phyloP scores from a whole-genome alignment of 2,888 invertebrate species.

The Sarcophaga carnaria region DNA sequence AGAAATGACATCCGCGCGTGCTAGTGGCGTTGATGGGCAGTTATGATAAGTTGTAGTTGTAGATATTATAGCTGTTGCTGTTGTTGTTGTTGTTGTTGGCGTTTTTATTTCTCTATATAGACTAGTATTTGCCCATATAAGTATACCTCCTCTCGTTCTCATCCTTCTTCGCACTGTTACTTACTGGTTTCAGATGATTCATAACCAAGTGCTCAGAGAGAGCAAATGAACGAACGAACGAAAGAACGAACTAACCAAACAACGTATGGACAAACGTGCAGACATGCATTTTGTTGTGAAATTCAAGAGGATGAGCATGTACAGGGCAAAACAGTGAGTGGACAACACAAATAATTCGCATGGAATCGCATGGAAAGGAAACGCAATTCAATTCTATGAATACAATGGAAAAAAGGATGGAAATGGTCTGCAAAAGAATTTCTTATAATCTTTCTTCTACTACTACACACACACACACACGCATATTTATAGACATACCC shows the following conservation, averaged over 20 bases:
- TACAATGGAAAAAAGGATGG: not conserved
- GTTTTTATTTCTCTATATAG: slow-evolving; percentile 26
- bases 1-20: slow-evolving; percentile 77
- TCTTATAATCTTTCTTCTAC: not conserved
- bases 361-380: slow-evolving; percentile 30
- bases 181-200: slow-evolving; percentile 66
- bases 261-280: slow-evolving; percentile 48
- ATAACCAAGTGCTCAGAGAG: slow-evolving; percentile 52
- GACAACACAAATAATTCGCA: slow-evolving; percentile 10
- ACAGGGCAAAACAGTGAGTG: slow-evolving; percentile 12
- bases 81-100: slow-evolving; percentile 13
- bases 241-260: no score
- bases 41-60: slow-evolving; percentile 66
- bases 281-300: slow-evolving; percentile 65
- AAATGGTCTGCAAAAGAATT: not conserved
- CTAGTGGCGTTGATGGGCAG: slow-evolving; percentile 70
- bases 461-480: not conserved
- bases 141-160: not conserved
- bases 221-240: no score
- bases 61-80: slow-evolving; percentile 29
- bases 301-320: slow-evolving; percentile 57
- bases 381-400: slow-evolving; percentile 13
- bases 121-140: slow-evolving; percentile 17
- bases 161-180: slow-evolving; percentile 4
- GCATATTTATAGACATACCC: no score